Conservation (phyloP, 2,888 invertebrate species). For the Parnassius mnemosyne region DNA sequence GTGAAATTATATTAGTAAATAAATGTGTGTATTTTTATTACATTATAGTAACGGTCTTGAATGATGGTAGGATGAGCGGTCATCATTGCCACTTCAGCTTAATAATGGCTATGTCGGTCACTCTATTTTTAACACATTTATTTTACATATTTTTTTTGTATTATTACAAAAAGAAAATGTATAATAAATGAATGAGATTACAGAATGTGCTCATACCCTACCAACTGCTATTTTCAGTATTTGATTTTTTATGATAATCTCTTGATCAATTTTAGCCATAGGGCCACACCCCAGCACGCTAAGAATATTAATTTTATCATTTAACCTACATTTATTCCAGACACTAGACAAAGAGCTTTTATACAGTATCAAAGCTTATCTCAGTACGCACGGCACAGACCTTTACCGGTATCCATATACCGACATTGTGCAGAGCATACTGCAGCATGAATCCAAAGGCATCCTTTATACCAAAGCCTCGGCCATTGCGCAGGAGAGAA, state of each 20-base stretch:
- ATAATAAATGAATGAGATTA: too few species aligned
- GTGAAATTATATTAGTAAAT: constrained; percentile 36
- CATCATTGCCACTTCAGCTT: too few species aligned
- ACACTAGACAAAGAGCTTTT: constrained; percentile 70
- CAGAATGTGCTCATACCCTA: too few species aligned
- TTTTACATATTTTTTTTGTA: too few species aligned
- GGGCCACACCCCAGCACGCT: too few species aligned
- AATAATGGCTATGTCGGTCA: not conserved
- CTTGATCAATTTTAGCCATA: too few species aligned
- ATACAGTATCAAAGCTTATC: constrained; percentile 79
- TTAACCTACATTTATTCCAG: constrained; percentile 42
- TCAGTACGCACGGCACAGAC: constrained; percentile 82
- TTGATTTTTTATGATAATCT: too few species aligned
- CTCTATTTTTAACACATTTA: not conserved
- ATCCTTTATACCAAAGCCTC: constrained; percentile 79
- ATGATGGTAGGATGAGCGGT: too few species aligned
- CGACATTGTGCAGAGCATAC: constrained; percentile 85
- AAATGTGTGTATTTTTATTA: not conserved
- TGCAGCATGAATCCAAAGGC: constrained; percentile 82
- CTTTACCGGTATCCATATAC: constrained; percentile 82
- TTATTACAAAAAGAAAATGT: too few species aligned
- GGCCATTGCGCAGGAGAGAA: constrained; percentile 69
- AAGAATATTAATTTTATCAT: too few species aligned
- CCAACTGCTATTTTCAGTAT: too few species aligned
- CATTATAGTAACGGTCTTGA: not conserved